Base-by-base conservation (phyloP, 2,113 vertebrate species). In the Sphaerodactylus townsendi region DNA sequence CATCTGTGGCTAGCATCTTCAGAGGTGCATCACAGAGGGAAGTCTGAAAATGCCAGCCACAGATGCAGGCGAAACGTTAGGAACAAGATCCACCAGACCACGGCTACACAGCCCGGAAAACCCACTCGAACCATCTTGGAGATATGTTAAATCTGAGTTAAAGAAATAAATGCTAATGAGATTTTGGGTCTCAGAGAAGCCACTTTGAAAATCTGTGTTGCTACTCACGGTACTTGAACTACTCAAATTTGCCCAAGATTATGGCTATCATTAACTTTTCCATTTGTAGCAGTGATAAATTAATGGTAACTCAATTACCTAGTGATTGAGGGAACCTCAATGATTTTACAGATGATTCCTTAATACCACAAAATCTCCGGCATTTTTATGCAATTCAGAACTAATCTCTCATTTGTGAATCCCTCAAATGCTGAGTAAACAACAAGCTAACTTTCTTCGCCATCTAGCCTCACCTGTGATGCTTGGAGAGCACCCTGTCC, bases 401-500 rank as follows among this genome's bases (percentile, higher is more conserved):
- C 19, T 21, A 19, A 33, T 37, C 28, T 75, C 72, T n/a, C 30
- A 66, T 62, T 13, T 70, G 72, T 0, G 65, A 25, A n/a, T 84
- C n/a, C 78, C 82, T 50, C 44, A 77, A 48, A 68, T 53, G 30
- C 79, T 65, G 3, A 21, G 46, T 81, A 62, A 73, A 25, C 8
- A 53, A 70, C 1, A 0, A 9, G 59, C 19, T 0, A 50, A 62
- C 68, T 56, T n/a, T 30, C 25, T 3, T 35, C 0, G 39, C 10
- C 65, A 66, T 82, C 68, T 6, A 48, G 1, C 4, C 93, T 95
- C 89, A 99, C 99, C 97, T 96, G 96, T 99, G 99, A 82, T 97
- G 96, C 68, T 98, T 97, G 46, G 97, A 96, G 44, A 99, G 97
- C 0, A 91, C 95, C 50, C 94, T 95, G 82, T 99, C 99, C 91